Percentiles rank a stretch among this genome's conserved stretches.
These are phyloP conservation scores for Larimichthys polyactis DNA, from an alignment of 2,113 vertebrate species.

Conservation along the genomic window DNA sequence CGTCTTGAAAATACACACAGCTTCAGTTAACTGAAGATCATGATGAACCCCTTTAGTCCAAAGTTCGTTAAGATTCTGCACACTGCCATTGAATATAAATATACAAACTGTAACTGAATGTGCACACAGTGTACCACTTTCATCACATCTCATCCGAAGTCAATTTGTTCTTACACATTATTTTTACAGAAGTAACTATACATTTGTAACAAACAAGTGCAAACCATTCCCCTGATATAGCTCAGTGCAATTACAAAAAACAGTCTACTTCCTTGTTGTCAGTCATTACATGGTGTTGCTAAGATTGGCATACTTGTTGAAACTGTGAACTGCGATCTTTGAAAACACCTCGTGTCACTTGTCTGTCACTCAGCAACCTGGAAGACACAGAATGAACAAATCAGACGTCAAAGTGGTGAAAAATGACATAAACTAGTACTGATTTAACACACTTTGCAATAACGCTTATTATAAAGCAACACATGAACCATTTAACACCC, in stretches of 20 bases:
- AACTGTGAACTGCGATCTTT: not conserved
- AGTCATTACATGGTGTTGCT: not conserved
- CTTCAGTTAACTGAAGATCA: not conserved
- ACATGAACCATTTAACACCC: too few relatives aligned
- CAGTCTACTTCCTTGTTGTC: not conserved
- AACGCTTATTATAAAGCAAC: too few relatives aligned
- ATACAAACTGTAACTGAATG: not conserved
- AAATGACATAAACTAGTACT: too few relatives aligned
- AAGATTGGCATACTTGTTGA: not conserved
- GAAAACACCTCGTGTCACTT: not conserved
- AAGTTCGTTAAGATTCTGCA: too few relatives aligned
- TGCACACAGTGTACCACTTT: not conserved
- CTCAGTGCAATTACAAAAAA: not conserved
- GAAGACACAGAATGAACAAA: not conserved
- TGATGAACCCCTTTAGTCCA: too few relatives aligned
- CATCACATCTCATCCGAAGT: not conserved
- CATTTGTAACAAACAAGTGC: not conserved
- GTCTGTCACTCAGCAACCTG: not conserved
- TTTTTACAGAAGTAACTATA: not conserved
- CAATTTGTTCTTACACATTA: not conserved
- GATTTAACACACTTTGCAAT: too few relatives aligned
- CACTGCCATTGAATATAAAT: not conserved
- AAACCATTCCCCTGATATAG: not conserved
- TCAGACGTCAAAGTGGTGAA: not conserved
- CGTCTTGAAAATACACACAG: not conserved